Base-by-base conservation (phyloP, 2,888 invertebrate genomes). In the Halictus quadricinctus region DNA sequence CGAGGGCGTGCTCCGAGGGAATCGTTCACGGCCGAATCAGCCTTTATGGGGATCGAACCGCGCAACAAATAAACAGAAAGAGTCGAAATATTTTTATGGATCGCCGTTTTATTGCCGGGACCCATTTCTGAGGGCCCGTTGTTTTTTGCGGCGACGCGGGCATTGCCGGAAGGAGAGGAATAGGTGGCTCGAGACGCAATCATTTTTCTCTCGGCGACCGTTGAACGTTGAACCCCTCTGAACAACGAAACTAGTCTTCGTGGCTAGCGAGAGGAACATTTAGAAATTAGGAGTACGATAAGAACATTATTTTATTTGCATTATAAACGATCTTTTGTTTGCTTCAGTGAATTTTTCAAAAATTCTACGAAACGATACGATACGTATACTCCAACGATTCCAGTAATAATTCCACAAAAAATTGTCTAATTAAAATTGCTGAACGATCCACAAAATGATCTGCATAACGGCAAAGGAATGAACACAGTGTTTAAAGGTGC, bases 61-160 rank as follows among this genome's bases (percentile, higher is more conserved):
- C 36, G 29, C 70, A 50, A 82, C 79, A 66, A 50, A 83, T 41
- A 48, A 79, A 84, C 74, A 70, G 84, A 80, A 84, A 76, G 69
- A 69, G 70, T 77, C 54, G 77, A 70, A 77, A 77, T 74, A 84
- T 80, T 85, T 85, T 85, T 85, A 85, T 80, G 84, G 76, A 54
- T 85, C 73, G 60, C 21, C 76, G 21, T 70, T 80, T 85, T 84
- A 78, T 48, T 76, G 80, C 60, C 69, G 66, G 29, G 36, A 66
- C 46, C 48, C 29, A 66, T 78, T 48, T 54, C 69, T 77, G 12
- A 15, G 41, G 36, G 25, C 12, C 54, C 69, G 69, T 77, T 77
- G 77, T 54, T 69, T 70, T 54, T 50, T 54, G 25, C 41, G 25
- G 77, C 54, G 69, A 48, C 69, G 36, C n/a, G 43, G 41, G 6